Percentiles rank a stretch among this genome's conserved stretches.
These are phyloP conservation scores for Nebria ingens DNA, from an alignment of 1,140 invertebrate genomes.

Conservation along the genomic window DNA sequence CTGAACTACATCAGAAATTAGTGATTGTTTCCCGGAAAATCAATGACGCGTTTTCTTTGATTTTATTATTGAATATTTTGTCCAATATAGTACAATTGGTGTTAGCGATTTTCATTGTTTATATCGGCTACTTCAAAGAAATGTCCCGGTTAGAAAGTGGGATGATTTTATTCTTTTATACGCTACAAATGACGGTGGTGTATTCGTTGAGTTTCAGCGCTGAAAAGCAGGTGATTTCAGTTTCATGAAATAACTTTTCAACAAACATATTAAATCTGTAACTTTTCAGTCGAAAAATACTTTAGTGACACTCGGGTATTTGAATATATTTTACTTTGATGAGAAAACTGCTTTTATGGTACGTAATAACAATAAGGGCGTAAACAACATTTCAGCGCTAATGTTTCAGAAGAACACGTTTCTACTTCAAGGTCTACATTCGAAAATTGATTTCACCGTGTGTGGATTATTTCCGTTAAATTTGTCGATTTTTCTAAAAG, in stretches of 20 bases:
- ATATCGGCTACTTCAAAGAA: background rate
- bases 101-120: background rate
- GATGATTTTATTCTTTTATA: background rate
- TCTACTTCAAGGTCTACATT: background rate
- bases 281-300: background rate
- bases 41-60: background rate
- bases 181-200: background rate
- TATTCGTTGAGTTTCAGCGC: background rate
- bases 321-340: background rate
- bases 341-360: background rate
- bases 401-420: slow-evolving; percentile 2
- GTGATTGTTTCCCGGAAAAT: background rate
- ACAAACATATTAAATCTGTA: background rate
- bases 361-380: background rate
- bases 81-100: background rate
- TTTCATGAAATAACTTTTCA: background rate
- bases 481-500: background rate
- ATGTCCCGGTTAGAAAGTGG: background rate
- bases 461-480: background rate
- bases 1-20: background rate
- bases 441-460: background rate
- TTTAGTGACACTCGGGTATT: background rate
- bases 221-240: background rate
- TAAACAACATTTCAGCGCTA: background rate
- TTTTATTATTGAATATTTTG: background rate